Evolutionary conservation across 2,797 vertebrate species (phyloP), one percentile per base, ranked within the genome.

Genomic region (Muraenolepis orangiensis): DNA sequence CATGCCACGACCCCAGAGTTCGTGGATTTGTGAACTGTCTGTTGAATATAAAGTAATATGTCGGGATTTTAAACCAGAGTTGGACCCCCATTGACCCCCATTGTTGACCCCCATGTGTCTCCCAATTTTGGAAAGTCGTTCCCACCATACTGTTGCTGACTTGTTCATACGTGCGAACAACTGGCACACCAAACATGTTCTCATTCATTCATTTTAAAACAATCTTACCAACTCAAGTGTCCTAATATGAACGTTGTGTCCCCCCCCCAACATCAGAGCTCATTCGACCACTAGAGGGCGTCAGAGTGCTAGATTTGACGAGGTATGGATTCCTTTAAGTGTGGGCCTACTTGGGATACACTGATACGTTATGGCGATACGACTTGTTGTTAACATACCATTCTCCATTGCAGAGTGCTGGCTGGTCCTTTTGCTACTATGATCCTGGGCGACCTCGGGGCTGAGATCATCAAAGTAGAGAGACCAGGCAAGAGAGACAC

Each of bases 391-490:
- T 6, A 16, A 30, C 0, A 66, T 51, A 61, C 51, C 6, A 13
- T 26, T 30, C 29, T 32, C 4, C 6, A 6, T 61, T 46, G 8
- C 91, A 99, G 97, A 75, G 93, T 99, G 20, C 91, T 98, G 90
- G 96, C 96, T 0, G 98, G 97, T 69, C 98, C 97, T 12, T 99
- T 98, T 85, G 94, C 96, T 77, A 96, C 96, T 66, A 99, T 98
- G 97, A 96, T 98, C 87, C 93, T 99, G 67, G 97, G 94, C 86
- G 97, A 98, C 79, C 92, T 99, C 73, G 97, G 98, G 78, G 97
- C 96, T 32, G 96, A 98, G 88, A 92, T 99, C 40, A 97, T 98
- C 85, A 99, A 98, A 88, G 96, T 98, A 75, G 98, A 98, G 93
- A 93, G 91, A 87, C 97, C 96, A 87, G 96, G 97, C 96, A 89